A percentile compares a stretch with the other conserved stretches of the same genome.
Evolutionary conservation across 2,888 invertebrate species (phyloP).

Genomic region (Eilema griseolum): DNA sequence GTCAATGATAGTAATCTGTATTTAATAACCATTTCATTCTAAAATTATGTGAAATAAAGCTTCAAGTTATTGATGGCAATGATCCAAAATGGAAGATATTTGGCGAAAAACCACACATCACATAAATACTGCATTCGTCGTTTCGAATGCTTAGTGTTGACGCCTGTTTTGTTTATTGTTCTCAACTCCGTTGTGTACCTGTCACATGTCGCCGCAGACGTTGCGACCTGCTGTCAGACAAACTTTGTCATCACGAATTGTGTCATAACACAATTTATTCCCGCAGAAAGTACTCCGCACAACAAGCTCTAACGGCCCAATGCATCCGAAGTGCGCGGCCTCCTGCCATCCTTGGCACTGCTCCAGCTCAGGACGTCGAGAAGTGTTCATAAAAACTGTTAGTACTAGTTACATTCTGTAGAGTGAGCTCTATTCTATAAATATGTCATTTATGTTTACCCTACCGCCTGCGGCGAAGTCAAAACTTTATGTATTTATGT

Average conservation of each 20-base stretch:
- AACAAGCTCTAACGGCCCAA: not conserved
- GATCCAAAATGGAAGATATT: no score
- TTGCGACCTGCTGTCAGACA: not conserved
- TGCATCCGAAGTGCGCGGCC: not conserved
- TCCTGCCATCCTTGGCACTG: not conserved
- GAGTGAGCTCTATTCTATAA: not conserved
- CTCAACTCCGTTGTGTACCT: not conserved
- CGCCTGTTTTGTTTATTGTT: conserved; percentile 1
- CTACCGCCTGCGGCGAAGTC: not conserved
- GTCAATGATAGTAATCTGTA: no score
- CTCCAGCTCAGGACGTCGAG: not conserved
- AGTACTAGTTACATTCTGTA: not conserved
- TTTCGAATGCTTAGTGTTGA: not conserved
- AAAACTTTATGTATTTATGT: not conserved
- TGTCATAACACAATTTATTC: conserved; percentile 2
- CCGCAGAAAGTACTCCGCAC: not conserved
- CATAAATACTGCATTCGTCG: not conserved
- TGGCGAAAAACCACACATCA: no score
- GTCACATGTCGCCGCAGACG: not conserved
- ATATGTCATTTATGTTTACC: not conserved
- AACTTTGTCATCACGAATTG: not conserved
- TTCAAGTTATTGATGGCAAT: no score
- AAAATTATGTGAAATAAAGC: no score
- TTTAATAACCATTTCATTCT: no score
- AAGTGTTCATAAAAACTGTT: conserved; percentile 1